Base-by-base conservation (phyloP, 2,113 vertebrate genomes). In the Archocentrus centrarchus region DNA sequence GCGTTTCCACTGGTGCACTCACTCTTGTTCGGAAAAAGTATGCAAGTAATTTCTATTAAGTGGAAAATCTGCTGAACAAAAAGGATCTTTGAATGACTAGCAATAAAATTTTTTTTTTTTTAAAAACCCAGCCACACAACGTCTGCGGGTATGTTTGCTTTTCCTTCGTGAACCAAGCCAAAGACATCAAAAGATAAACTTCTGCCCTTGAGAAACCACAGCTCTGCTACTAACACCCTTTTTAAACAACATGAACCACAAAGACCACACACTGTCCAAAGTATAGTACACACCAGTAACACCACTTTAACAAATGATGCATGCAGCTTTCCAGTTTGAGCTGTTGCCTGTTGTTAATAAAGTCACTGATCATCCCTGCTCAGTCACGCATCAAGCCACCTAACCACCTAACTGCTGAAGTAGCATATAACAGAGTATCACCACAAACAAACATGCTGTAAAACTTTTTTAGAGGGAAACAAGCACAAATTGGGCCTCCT, bases 401-500 rank as follows among this genome's bases (percentile, higher is more conserved):
- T 53, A 53, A 83, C 53, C 35, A 64, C 35, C 59, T 53, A 44
- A 85, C 53, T 10, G 1, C 44, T 35, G n/a, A 53, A 44, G 68
- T 11, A 53, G 18, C 1, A 9, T 17, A 32, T 62, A 6, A 63
- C 4, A 41, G 15, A 13, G 14, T 50, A 47, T 70, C 13, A 15
- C 35, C 22, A 15, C 50, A 80, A 75, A 32, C 32, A 9, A 58
- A 76, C 8, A 2, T 17, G 41, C 64, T 66, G 59, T 37, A 55
- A 73, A 35, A 27, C 4, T 81, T 82, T 91, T 86, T 66, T 68
- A 3, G 58, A 80, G 58, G 15, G 81, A 80, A 20, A 70, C 11
- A 15, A 32, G 32, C 53, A 55, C 80, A 81, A 68, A 86, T 39
- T 55, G 81, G 89, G 89, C 85, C 86, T 84, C 90, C 22, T 73